phyloP scores from a whole-genome alignment of 2,113 vertebrate species.

The Panthera leo region DNA sequence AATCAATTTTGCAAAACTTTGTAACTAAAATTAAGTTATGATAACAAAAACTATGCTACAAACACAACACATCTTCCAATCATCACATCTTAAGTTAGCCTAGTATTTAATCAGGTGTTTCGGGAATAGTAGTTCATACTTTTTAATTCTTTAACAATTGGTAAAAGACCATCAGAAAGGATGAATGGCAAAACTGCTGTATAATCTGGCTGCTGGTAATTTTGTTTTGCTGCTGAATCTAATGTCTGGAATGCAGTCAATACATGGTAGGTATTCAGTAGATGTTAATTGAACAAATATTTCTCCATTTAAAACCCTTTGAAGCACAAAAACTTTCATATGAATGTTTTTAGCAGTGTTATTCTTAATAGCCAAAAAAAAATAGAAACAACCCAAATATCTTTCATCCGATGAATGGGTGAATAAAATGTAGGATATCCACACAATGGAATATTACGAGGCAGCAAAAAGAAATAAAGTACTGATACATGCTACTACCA shows the following conservation, averaged over 20 bases:
- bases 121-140: constrained; percentile 16
- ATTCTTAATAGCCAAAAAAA: not conserved
- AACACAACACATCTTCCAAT: not conserved
- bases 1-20: constrained; percentile 12
- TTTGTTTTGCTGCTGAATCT: constrained; percentile 37
- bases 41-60: not conserved
- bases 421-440: not conserved
- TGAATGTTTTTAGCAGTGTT: not conserved
- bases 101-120: constrained; percentile 5
- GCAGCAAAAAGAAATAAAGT: not conserved
- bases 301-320: not conserved
- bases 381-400: not conserved
- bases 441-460: not conserved
- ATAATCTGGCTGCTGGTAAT: not conserved
- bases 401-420: not conserved
- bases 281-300: not conserved
- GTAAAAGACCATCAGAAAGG: not conserved
- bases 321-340: not conserved
- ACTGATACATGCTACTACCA: not conserved
- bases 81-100: not conserved
- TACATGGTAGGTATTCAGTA: not conserved
- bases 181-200: not conserved
- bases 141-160: not conserved
- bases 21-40: constrained; percentile 36
- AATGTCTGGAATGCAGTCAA: not conserved